Conservation (phyloP, 2,888 invertebrate species). For the Euzophera pinguis region DNA sequence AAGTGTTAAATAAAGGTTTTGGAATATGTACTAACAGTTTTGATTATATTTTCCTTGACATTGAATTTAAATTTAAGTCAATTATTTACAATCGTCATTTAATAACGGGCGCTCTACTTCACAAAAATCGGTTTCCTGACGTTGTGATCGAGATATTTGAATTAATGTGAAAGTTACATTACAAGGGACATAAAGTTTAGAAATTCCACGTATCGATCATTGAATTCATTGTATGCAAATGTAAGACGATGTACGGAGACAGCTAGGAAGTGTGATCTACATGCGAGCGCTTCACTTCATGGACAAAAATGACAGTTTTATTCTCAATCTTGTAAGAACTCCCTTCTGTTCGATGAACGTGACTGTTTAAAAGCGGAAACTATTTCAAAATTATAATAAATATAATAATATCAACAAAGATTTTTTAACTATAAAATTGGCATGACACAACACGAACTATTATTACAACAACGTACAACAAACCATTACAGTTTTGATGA, state of each 20-base stretch:
- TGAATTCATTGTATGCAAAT: constrained; percentile 4
- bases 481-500: too few relatives aligned
- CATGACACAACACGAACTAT: too few relatives aligned
- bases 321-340: not conserved
- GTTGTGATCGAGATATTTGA: not conserved
- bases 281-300: not conserved
- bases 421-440: too few relatives aligned
- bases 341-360: not conserved
- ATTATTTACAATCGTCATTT: too few relatives aligned
- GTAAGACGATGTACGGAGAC: not conserved
- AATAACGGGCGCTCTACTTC: too few relatives aligned
- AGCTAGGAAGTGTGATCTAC: constrained; percentile 7
- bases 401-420: too few relatives aligned
- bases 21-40: too few relatives aligned
- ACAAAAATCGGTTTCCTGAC: not conserved
- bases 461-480: too few relatives aligned
- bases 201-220: not conserved
- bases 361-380: not conserved
- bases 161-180: constrained; percentile 4
- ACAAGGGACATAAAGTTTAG: not conserved
- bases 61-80: too few relatives aligned
- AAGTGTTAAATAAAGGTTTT: too few relatives aligned
- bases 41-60: too few relatives aligned
- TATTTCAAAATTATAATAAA: not conserved
- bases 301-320: not conserved